A percentile compares a stretch with the other conserved stretches of the same genome.
These are phyloP conservation scores for Hyla sarda DNA, from an alignment of 2,113 vertebrate species.

Conservation along the genomic window DNA sequence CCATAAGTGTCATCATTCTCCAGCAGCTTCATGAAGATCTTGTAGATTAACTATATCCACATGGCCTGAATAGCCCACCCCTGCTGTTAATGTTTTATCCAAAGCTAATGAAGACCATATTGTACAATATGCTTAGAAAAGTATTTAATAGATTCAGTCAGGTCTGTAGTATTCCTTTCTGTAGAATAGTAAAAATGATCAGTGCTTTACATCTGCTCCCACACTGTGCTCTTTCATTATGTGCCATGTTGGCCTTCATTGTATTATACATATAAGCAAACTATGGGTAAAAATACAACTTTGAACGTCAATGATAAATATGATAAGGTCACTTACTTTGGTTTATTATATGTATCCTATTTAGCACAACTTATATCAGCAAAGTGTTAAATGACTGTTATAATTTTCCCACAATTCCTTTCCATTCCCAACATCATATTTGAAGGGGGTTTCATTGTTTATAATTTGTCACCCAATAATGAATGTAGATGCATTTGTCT, in stretches of 20 bases:
- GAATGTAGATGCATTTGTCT: constrained; percentile 52
- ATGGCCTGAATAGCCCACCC: constrained; percentile 19
- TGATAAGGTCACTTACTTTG: not conserved
- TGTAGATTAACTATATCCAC: constrained; percentile 34
- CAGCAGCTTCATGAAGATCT: constrained; percentile 31
- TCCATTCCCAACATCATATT: not conserved
- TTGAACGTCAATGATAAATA: not conserved
- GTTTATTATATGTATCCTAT: not conserved
- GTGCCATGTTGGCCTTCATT: not conserved
- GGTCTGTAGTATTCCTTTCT: not conserved
- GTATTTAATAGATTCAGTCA: constrained; percentile 2
- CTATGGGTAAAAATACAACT: not conserved
- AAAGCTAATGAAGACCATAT: constrained; percentile 25
- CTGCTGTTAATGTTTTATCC: constrained; percentile 40
- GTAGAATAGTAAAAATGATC: not conserved
- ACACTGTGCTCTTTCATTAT: not conserved
- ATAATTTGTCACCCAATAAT: constrained; percentile 58
- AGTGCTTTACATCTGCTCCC: not conserved
- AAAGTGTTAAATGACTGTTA: not conserved
- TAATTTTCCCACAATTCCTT: constrained; percentile 13
- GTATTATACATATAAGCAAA: not conserved
- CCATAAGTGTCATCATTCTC: constrained; percentile 26
- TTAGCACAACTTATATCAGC: not conserved
- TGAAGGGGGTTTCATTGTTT: constrained; percentile 33
- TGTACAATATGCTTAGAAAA: not conserved